Conservation (phyloP, 2,888 invertebrate genomes). For the Clunio marinus region DNA sequence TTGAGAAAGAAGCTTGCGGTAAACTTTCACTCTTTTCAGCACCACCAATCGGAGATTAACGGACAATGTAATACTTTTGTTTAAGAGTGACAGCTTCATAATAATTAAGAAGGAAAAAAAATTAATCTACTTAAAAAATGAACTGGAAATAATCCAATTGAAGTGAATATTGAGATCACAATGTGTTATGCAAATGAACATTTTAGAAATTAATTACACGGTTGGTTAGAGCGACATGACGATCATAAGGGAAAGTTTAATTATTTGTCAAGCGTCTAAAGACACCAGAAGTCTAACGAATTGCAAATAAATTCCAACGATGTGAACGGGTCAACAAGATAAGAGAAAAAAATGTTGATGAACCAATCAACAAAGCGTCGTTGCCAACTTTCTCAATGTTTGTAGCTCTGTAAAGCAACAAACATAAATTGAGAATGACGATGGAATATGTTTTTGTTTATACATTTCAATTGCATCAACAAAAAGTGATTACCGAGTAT, state of each 20-base stretch:
- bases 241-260: not conserved
- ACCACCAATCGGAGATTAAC: conserved; percentile 14
- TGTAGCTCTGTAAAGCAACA: not conserved
- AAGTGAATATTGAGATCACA: not conserved
- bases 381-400: conserved; percentile 16
- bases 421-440: too few species aligned
- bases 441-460: not conserved
- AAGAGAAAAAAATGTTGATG: conserved; percentile 19
- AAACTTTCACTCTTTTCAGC: conserved; percentile 3
- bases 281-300: not conserved
- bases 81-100: not conserved
- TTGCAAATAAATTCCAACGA: not conserved
- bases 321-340: conserved; percentile 26
- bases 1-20: too few species aligned
- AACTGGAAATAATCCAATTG: conserved; percentile 9
- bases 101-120: too few species aligned
- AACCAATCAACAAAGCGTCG: conserved; percentile 2
- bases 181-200: not conserved
- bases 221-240: not conserved
- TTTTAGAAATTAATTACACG: not conserved
- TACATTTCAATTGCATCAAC: not conserved
- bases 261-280: not conserved
- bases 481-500: not conserved
- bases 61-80: conserved; percentile 6
- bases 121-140: conserved; percentile 7